Base-by-base conservation (phyloP, 2,797 vertebrate species). In the Pseudochirops corinnae region DNA sequence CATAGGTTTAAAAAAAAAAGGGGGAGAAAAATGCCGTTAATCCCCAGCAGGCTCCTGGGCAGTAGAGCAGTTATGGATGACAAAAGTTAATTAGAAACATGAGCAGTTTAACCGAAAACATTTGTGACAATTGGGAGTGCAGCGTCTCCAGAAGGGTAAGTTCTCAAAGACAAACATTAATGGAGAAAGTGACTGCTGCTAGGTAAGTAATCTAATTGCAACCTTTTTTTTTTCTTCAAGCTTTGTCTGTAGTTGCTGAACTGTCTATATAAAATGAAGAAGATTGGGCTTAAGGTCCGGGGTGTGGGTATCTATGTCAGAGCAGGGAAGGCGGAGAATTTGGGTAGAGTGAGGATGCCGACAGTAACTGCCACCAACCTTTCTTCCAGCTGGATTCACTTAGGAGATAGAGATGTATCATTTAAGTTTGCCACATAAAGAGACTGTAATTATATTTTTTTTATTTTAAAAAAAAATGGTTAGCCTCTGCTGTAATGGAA, bases 81-180 rank as follows among this genome's bases (percentile, higher is more conserved):
- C 98, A 99, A 98, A 98, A 98, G 98, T 98, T 99, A 99, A 99
- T 99, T 98, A 98, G 98, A 99, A 99, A 98, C 99, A 99, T 99
- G 98, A 99, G 98, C 98, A 91, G 98, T 98, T 98, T 99, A 99
- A 99, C 98, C 74, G 98, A 98, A 99, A 98, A 98, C 98, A 98
- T 98, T 98, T 98, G 98, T 98, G 98, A 98, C 98, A 98, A 98
- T 98, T 98, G 98, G 98, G 98, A 98, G 98, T 97, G 98, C 98
- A 97, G 98, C 97, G 97, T 98, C 98, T 98, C 97, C 18, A 91
- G 96, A 96, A 98, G 96, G 97, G 98, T 98, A 98, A 96, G 92
- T 98, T 98, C 97, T 98, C 97, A 96, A 97, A 96, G 97, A 97
- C 97, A 98, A 97, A 96, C 98, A 93, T 96, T 97, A 97, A 95